A percentile compares a stretch with the other conserved stretches of the same genome.
phyloP scores from a whole-genome alignment of 2,888 invertebrate species.

The Lordiphosa fenestrarum region DNA sequence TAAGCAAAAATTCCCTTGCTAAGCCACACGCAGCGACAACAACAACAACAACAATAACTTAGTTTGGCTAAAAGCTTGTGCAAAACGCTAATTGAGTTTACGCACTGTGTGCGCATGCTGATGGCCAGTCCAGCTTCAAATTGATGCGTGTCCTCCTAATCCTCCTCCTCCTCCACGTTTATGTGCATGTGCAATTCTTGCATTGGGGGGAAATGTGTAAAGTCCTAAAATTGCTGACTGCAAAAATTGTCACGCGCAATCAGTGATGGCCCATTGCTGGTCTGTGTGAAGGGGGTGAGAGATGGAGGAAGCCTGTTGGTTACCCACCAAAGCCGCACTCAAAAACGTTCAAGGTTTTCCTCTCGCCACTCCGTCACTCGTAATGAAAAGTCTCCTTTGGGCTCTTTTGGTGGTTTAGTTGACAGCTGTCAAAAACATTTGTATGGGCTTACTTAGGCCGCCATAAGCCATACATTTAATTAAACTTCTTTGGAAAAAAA shows the following conservation, averaged over 20 bases:
- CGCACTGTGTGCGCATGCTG: conserved; percentile 20
- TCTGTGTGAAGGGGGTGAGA: conserved; percentile 26
- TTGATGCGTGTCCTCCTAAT: not conserved
- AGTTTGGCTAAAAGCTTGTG: conserved; percentile 65
- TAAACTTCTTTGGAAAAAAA: conserved; percentile 9
- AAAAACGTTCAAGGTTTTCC: conserved; percentile 30
- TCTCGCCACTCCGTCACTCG: conserved; percentile 24
- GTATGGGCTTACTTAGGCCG: conserved; percentile 13
- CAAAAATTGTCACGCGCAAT: conserved; percentile 62
- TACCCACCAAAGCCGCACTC: conserved; percentile 29
- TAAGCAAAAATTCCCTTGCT: conserved; percentile 13
- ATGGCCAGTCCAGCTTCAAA: conserved; percentile 22
- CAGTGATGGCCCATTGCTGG: conserved; percentile 34
- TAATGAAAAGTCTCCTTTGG: conserved; percentile 40
- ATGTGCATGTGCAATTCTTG: conserved; percentile 31
- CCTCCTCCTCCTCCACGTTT: no score
- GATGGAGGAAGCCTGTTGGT: not conserved
- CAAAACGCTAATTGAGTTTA: conserved; percentile 64
- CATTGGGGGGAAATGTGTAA: conserved; percentile 25
- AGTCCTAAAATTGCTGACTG: conserved; percentile 59
- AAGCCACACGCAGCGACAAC: conserved; percentile 17
- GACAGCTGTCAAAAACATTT: conserved; percentile 49
- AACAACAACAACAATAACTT: conserved; percentile 52
- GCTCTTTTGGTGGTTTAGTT: conserved; percentile 33
- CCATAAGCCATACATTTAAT: conserved; percentile 33